phyloP scores from a whole-genome alignment of 1,140 invertebrate species.

The Orius insidiosus region DNA sequence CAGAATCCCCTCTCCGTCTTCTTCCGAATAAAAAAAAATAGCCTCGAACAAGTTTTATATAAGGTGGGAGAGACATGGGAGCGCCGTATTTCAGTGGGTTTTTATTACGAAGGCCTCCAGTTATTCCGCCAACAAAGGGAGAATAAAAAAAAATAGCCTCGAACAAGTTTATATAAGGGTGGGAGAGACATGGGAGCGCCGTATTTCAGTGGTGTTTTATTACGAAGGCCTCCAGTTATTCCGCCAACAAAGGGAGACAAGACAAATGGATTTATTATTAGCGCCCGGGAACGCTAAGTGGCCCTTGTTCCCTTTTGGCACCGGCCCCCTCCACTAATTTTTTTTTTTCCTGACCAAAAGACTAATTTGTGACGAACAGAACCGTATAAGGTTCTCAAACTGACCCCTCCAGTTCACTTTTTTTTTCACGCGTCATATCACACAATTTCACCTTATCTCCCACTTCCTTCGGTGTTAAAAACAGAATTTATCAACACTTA shows the following conservation, averaged over 20 bases:
- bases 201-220: conserved; percentile 16
- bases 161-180: conserved; percentile 10
- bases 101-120: conserved; percentile 15
- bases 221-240: conserved; percentile 10
- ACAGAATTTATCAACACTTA: no score
- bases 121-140: conserved; percentile 14
- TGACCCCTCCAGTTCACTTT: background rate
- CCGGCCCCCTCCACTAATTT: background rate
- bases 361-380: conserved; percentile 1
- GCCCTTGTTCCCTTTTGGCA: conserved; percentile 7
- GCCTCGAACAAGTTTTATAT: conserved; percentile 11
- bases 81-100: conserved; percentile 12
- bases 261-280: conserved; percentile 15
- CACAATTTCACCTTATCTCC: no score
- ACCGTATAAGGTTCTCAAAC: no score
- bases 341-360: background rate
- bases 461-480: no score
- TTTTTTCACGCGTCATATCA: background rate
- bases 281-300: conserved; percentile 6
- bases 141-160: conserved; percentile 8
- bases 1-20: background rate
- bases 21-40: conserved; percentile 5
- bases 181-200: conserved; percentile 1
- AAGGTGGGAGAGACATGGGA: background rate
- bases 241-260: conserved; percentile 7